These are phyloP conservation scores for Netelia virgata DNA, from an alignment of 2,888 invertebrate species.

Conservation along the genomic window DNA sequence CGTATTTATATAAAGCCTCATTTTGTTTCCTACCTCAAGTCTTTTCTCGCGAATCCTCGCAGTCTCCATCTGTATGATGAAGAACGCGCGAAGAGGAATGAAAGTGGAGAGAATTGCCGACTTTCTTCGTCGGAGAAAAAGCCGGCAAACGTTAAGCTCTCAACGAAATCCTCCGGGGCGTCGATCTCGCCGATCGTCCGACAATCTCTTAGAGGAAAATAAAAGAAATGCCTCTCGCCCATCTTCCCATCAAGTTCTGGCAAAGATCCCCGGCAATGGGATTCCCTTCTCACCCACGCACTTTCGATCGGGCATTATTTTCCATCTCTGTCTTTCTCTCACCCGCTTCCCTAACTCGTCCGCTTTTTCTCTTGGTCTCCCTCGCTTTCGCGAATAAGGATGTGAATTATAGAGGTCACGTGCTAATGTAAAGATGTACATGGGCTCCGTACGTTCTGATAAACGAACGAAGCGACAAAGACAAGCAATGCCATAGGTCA, in stretches of 20 bases:
- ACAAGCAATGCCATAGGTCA: conserved; percentile 54
- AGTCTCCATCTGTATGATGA: conserved; percentile 38
- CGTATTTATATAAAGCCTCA: too few relatives aligned
- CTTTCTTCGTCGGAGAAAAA: neutral
- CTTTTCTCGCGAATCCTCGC: neutral
- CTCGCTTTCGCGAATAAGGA: conserved; percentile 22
- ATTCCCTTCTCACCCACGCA: conserved; percentile 44
- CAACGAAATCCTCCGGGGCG: conserved; percentile 40
- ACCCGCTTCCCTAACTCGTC: conserved; percentile 17
- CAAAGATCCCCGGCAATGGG: conserved; percentile 53
- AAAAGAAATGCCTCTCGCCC: conserved; percentile 51
- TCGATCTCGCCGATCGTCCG: conserved; percentile 45
- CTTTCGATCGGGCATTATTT: conserved; percentile 20
- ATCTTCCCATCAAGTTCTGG: conserved; percentile 41
- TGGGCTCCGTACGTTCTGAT: conserved; percentile 44
- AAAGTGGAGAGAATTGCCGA: conserved; percentile 33
- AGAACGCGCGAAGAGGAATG: conserved; percentile 19
- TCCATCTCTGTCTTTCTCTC: conserved; percentile 5
- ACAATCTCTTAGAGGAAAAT: conserved; percentile 46
- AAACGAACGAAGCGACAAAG: conserved; percentile 51
- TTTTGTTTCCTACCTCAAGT: neutral
- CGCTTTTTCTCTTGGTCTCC: conserved; percentile 5
- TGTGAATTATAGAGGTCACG: conserved; percentile 72
- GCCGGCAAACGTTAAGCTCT: conserved; percentile 14
- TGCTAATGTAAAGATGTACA: conserved; percentile 59